Evolutionary conservation across 2,797 vertebrate genomes (phyloP).

Genomic region (Sebastes kiyomatsui): DNA sequence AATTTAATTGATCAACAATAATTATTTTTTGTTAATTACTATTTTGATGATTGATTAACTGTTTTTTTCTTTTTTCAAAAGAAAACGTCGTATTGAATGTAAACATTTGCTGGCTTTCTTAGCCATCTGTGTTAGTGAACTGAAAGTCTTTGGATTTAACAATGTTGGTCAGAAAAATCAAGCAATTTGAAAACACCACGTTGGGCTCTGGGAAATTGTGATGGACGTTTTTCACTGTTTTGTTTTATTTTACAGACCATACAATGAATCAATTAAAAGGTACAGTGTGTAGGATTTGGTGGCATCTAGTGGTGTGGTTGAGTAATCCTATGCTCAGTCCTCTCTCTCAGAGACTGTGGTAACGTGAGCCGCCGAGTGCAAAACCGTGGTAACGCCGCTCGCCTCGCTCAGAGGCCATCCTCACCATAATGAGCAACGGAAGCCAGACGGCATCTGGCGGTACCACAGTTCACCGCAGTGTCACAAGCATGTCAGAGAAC

Average conservation of each 20-base stretch:
- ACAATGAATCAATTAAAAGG: neutral
- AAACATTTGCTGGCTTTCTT: neutral
- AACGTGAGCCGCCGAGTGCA: too few relatives aligned
- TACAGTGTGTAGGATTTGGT: too few relatives aligned
- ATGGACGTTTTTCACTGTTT: neutral
- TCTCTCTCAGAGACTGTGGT: too few relatives aligned
- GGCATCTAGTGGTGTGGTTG: too few relatives aligned
- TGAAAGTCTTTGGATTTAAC: neutral
- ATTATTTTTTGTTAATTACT: too few relatives aligned
- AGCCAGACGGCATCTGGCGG: too few relatives aligned
- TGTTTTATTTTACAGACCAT: neutral
- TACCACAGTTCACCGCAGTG: too few relatives aligned
- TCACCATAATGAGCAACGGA: too few relatives aligned
- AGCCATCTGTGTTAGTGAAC: neutral
- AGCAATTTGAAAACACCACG: neutral
- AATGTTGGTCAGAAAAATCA: neutral
- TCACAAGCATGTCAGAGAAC: too few relatives aligned
- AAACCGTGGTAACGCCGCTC: too few relatives aligned
- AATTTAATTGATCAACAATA: neutral
- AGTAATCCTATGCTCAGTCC: fast-evolving
- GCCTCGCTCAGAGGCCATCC: too few relatives aligned
- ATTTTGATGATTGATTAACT: neutral
- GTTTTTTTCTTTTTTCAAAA: neutral
- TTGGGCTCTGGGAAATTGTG: neutral
- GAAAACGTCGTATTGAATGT: fast-evolving